Conservation (phyloP, 2,113 vertebrate genomes). For the Orthochromis indermauri region DNA sequence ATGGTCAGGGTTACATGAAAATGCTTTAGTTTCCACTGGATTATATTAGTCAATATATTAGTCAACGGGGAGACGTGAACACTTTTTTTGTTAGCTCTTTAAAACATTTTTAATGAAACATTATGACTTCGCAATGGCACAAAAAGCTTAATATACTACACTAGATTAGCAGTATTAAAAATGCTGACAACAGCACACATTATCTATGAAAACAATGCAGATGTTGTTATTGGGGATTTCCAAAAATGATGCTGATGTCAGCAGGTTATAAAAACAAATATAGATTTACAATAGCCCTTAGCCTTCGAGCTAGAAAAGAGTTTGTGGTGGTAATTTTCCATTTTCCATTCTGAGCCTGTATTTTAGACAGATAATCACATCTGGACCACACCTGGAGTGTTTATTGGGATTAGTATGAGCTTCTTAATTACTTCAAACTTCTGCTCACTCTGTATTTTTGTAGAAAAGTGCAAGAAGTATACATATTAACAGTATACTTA, state of each 20-base stretch:
- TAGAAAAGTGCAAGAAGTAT: neutral
- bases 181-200: neutral
- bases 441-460: neutral
- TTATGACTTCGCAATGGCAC: fast-evolving
- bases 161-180: neutral
- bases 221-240: neutral
- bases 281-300: neutral
- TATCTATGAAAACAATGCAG: neutral
- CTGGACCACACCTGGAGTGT: neutral
- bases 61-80: neutral
- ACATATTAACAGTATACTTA: neutral
- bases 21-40: neutral
- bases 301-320: neutral
- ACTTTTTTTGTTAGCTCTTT: neutral
- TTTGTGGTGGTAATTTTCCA: neutral
- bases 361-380: neutral
- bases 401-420: neutral
- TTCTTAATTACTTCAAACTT: neutral
- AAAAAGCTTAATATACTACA: neutral
- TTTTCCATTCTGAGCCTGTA: neutral
- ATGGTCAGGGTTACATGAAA: neutral
- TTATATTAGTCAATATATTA: neutral
- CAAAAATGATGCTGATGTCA: neutral
- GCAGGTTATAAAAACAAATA: neutral
- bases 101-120: neutral